Evolutionary conservation across 64 coral and sea anemone species (phyloP).

Genomic region (Astreopora myriophthalma): DNA sequence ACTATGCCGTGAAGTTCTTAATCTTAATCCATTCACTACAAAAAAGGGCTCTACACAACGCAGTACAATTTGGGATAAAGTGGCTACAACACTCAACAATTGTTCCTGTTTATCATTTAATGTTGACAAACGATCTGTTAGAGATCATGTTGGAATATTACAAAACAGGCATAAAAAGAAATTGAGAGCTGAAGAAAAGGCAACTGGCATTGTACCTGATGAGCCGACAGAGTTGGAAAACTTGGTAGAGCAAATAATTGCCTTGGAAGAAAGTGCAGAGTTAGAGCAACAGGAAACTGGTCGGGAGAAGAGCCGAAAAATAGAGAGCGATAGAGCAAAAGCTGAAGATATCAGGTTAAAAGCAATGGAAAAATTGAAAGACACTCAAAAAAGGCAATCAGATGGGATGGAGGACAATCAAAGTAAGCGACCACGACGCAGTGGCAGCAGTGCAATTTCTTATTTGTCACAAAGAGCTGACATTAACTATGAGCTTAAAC

Average conservation of each 20-base stretch:
- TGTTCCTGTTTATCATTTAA: slow-evolving; percentile 51
- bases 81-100: slow-evolving; percentile 54
- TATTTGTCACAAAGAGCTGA: slow-evolving; percentile 76
- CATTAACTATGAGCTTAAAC: slow-evolving; percentile 63
- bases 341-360: slow-evolving; percentile 46
- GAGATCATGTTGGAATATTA: slow-evolving; percentile 53
- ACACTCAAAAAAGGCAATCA: slow-evolving; percentile 66
- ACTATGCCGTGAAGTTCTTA: slow-evolving; percentile 54
- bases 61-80: slow-evolving; percentile 56
- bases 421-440: slow-evolving; percentile 51
- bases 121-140: slow-evolving; percentile 51
- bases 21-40: slow-evolving; percentile 33
- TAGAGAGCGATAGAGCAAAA: slow-evolving; percentile 40
- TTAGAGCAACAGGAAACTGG: slow-evolving; percentile 39
- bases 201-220: slow-evolving; percentile 66
- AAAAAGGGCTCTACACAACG: slow-evolving; percentile 36
- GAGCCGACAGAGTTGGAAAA: slow-evolving; percentile 60
- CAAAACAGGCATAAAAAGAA: slow-evolving; percentile 62
- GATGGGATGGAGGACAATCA: slow-evolving; percentile 50
- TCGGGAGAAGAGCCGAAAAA: slow-evolving; percentile 46
- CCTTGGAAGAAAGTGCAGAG: slow-evolving; percentile 61
- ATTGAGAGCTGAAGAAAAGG: slow-evolving; percentile 75
- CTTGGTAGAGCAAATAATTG: slow-evolving; percentile 60
- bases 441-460: slow-evolving; percentile 54
- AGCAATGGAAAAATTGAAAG: slow-evolving; percentile 56